Evolutionary conservation across 2,113 vertebrate genomes (phyloP), one percentile per base, ranked within the genome.

Genomic region (Sebastes fasciatus): DNA sequence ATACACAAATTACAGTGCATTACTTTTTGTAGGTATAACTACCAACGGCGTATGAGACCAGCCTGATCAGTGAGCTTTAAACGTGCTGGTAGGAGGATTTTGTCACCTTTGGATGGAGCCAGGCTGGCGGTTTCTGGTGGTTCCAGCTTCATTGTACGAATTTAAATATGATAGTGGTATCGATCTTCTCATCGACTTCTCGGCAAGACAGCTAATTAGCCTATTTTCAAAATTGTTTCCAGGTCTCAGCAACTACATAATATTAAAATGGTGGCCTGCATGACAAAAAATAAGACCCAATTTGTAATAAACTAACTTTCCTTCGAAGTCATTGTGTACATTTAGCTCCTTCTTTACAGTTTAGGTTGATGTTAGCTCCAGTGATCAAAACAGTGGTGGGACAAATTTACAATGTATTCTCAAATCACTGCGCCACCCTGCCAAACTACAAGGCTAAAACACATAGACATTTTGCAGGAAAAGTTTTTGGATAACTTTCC

Each of bases 401-500:
- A 61, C 23, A 49, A 52, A 12, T 9, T 9, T 14, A 42, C 4
- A 11, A 45, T 54, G 6, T 54, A n/a, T 43, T 65, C 42, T 65
- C 6, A 42, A 57, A 10, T 48, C n/a, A 23, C 19, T 2, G 11
- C 11, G 3, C 43, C 9, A 8, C 17, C 45, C 16, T 67, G 62
- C 54, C 16, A 46, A 13, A 61, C n/a, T 43, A 40, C 48, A 5
- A 16, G 17, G 26, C 26, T 34, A 34, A 34, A 34, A 23, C 26
- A 55, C 26, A 8, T 2, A 62, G 42, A 1, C 17, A 9, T 51
- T 70, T 51, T 52, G 72, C 23, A n/a, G 58, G 8, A 58, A 61
- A 75, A n/a, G 17, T 64, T 80, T 60, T 43, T 6, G 5, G 62
- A 21, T 40, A 46, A 74, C 63, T 77, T 76, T 67, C n/a, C 55